Evolutionary conservation across 2,113 vertebrate species (phyloP).

Genomic region (Osmerus eperlanus): DNA sequence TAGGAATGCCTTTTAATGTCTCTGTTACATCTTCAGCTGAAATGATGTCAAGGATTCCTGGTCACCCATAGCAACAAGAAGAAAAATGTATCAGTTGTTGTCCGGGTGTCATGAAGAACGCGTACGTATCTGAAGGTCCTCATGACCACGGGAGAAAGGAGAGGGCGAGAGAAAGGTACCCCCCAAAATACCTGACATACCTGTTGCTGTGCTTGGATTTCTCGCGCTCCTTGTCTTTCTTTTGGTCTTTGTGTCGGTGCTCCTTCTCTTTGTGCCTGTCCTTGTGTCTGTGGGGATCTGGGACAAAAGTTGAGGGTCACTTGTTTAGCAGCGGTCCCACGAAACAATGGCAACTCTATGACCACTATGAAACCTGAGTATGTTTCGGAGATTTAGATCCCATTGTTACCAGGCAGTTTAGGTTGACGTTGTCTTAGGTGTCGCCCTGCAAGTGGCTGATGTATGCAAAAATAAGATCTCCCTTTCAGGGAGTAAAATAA

Average conservation of each 20-base stretch:
- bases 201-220: constrained; percentile 92
- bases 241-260: constrained; percentile 94
- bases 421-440: background rate
- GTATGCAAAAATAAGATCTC: background rate
- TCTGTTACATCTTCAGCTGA: no score
- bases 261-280: constrained; percentile 97
- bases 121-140: no score
- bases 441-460: background rate
- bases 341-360: background rate
- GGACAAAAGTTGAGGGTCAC: constrained; percentile 17
- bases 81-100: no score
- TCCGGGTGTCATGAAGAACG: no score
- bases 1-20: no score
- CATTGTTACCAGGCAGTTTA: background rate
- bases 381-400: background rate
- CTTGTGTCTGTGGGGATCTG: constrained; percentile 87
- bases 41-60: no score
- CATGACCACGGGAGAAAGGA: background rate
- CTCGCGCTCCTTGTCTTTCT: constrained; percentile 91
- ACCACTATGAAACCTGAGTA: background rate
- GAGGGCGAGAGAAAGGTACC: background rate
- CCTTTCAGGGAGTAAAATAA: no score
- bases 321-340: background rate
- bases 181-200: constrained; percentile 60
- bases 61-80: no score